Evolutionary conservation across 2,797 vertebrate species (phyloP), one percentile per base, ranked within the genome.

Genomic region (Esox lucius): DNA sequence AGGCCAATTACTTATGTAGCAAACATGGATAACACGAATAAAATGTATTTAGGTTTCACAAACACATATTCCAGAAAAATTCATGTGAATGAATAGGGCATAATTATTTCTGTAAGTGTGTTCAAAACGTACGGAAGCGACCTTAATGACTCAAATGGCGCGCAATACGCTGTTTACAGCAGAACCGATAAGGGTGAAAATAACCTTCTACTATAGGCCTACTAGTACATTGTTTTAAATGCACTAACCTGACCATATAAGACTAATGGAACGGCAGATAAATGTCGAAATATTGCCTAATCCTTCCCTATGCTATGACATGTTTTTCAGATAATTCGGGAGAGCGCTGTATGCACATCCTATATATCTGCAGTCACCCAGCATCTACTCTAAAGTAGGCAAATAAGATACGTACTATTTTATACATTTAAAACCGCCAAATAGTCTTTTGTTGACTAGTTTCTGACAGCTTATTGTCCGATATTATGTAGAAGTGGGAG

Each of bases 401-500:
- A 64, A 64, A 26, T 26, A 64, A 64, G 5, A 64, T 26, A 24
- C 13, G 59, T 62, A 56, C 6, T 11, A 2, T 46, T 68, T 39
- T 39, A 68, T 12, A 69, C 39, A 69, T 26, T 49, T 22, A 66
- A 5, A 9, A 16, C 24, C 4, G 68, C 68, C 26, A 24, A 49
- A 17, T 15, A 4, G 22, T 68, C 31, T 35, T 59, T 71, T 56
- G 51, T 71, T 71, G 28, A 71, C 16, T 24, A 56, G 31, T 33
- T 22, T 56, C 51, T 11, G 31, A 71, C 51, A 39, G 19, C n/a
- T 71, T 71, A 71, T 71, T 71, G 70, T 71, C 51, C n/a, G 70
- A 71, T 56, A 79, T 91, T 92, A 91, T 89, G 86, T 93, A 91
- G 68, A 78, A 73, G 83, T 81, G 77, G 88, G 88, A 48, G 76